These are phyloP conservation scores for Salpingus planirostris DNA, from an alignment of 2,888 invertebrate genomes.

Conservation along the genomic window DNA sequence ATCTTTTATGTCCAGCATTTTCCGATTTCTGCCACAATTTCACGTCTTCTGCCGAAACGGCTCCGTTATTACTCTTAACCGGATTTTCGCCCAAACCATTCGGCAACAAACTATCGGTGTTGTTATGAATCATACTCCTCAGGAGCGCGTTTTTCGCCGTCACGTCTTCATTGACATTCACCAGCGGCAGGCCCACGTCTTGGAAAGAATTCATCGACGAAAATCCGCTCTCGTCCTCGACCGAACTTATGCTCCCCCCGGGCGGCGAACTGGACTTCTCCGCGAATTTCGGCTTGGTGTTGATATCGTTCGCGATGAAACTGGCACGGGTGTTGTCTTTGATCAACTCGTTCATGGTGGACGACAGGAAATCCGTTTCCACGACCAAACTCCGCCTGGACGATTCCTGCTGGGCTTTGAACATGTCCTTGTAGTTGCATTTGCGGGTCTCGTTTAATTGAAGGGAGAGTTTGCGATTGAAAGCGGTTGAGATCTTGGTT, in stretches of 20 bases:
- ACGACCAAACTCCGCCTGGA: slow-evolving; percentile 23
- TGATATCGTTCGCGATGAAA: too few relatives aligned
- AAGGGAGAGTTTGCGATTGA: slow-evolving; percentile 36
- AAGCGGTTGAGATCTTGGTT: slow-evolving; percentile 27
- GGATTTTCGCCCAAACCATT: slow-evolving; percentile 5
- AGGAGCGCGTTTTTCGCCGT: slow-evolving; percentile 30
- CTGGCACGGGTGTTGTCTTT: slow-evolving; percentile 5
- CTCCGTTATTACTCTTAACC: slow-evolving; percentile 7
- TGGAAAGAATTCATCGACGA: slow-evolving; percentile 80
- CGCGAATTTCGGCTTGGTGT: slow-evolving; percentile 4
- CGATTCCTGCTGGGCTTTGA: slow-evolving; percentile 10
- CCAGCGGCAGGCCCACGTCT: slow-evolving; percentile 63
- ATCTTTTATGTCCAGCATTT: slow-evolving; percentile 28
- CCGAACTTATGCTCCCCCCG: slow-evolving; percentile 36
- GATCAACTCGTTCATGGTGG: slow-evolving; percentile 10
- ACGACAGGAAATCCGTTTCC: slow-evolving; percentile 18
- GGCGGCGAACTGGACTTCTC: slow-evolving; percentile 24
- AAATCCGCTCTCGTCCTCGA: slow-evolving; percentile 78
- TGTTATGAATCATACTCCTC: slow-evolving; percentile 31
- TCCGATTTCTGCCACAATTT: slow-evolving; percentile 34
- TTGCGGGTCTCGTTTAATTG: slow-evolving; percentile 26
- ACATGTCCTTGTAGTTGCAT: slow-evolving; percentile 9
- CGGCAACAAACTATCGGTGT: slow-evolving; percentile 17
- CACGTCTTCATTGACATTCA: slow-evolving; percentile 28
- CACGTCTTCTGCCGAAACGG: slow-evolving; percentile 24